Evolutionary conservation across 1,140 invertebrate species (phyloP).

Genomic region (Rhizoglyphus robini): DNA sequence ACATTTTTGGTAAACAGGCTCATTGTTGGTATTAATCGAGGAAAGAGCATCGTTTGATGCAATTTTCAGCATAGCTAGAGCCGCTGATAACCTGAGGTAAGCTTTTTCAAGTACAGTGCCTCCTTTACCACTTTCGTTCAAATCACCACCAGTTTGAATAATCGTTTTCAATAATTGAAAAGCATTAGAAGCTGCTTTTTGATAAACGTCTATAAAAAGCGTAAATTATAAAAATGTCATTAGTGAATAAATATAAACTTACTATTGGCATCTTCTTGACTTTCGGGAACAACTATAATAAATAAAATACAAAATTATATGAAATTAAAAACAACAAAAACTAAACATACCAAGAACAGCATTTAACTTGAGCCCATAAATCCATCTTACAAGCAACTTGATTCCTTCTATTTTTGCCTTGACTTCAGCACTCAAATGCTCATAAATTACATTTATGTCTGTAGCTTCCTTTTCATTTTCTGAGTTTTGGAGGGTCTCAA

Average conservation of each 20-base stretch:
- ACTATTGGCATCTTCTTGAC: constrained; percentile 20
- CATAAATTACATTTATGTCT: constrained; percentile 41
- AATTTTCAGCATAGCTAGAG: constrained; percentile 77
- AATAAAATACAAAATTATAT: constrained; percentile 3
- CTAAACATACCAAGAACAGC: constrained; percentile 10
- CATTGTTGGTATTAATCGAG: constrained; percentile 14
- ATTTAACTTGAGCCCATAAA: constrained; percentile 62
- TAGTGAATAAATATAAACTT: background rate
- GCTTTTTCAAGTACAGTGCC: constrained; percentile 56
- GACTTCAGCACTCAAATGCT: constrained; percentile 74
- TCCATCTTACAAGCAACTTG: constrained; percentile 90
- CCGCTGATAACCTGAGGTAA: constrained; percentile 73
- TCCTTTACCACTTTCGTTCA: constrained; percentile 46
- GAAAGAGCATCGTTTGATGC: constrained; percentile 22
- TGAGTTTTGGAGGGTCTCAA: constrained; percentile 20
- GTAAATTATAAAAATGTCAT: constrained; percentile 11
- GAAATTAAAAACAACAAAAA: background rate
- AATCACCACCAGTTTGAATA: constrained; percentile 72
- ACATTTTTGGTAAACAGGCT: constrained; percentile 6
- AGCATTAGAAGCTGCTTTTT: constrained; percentile 39
- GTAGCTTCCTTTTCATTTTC: constrained; percentile 16
- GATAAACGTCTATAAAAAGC: constrained; percentile 18
- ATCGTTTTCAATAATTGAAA: constrained; percentile 81
- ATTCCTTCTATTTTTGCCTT: constrained; percentile 83
- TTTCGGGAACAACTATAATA: constrained; percentile 18